Conservation (phyloP, 2,113 vertebrate species). For the Nothocercus nigrocapillus region DNA sequence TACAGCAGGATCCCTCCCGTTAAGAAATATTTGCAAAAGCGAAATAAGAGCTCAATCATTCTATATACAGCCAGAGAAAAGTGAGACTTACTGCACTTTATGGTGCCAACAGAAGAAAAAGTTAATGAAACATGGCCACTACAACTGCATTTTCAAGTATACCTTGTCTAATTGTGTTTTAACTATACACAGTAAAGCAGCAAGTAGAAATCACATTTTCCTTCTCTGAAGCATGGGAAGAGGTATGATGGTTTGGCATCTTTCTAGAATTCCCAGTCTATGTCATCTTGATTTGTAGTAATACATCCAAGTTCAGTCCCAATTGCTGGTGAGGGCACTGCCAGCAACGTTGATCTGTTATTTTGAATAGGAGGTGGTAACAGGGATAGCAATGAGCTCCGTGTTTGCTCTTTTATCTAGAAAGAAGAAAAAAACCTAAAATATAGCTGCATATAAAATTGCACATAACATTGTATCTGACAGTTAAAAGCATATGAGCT, state of each 20-base stretch:
- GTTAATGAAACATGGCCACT: conserved; percentile 20
- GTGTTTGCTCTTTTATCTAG: conserved; percentile 91
- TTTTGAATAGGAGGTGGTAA: conserved; percentile 87
- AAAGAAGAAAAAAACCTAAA: conserved; percentile 53
- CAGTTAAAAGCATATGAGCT: not conserved
- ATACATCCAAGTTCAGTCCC: conserved; percentile 40
- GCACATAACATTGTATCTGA: not conserved
- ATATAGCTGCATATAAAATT: not conserved
- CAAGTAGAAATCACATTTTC: conserved; percentile 75
- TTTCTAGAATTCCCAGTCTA: conserved; percentile 79
- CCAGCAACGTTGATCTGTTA: conserved; percentile 74
- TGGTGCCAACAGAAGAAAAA: not conserved
- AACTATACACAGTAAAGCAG: conserved; percentile 73
- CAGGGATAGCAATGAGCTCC: conserved; percentile 87
- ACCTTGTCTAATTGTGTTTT: conserved; percentile 51
- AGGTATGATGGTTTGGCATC: conserved; percentile 52
- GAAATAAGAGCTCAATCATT: not conserved
- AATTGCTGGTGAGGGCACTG: conserved; percentile 30
- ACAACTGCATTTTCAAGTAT: conserved; percentile 79
- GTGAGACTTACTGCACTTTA: not conserved
- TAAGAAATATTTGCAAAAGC: not conserved
- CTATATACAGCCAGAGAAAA: not conserved
- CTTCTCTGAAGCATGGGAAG: conserved; percentile 62
- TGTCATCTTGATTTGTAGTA: conserved; percentile 56
- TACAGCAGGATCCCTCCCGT: not conserved